Base-by-base conservation (phyloP, 2,113 vertebrate species). In the Calyptommatus sinebrachiatus region DNA sequence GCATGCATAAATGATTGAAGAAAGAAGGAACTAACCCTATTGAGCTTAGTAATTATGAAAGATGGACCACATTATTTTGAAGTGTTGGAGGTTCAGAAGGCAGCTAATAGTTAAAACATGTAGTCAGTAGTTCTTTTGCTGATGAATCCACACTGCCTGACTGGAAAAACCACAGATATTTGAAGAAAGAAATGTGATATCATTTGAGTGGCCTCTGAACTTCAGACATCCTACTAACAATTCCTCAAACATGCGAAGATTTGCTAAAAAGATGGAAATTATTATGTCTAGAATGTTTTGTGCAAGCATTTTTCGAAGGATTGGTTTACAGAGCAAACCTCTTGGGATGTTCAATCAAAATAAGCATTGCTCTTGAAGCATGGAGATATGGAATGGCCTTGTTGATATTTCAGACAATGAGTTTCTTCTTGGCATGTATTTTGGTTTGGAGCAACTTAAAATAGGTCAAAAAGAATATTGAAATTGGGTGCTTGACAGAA, bases 201-300 rank as follows among this genome's bases (percentile, higher is more conserved):
- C 65, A 75, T 48, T 69, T 12, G 45, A 71, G 71, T 79, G 28
- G 71, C 77, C 77, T 83, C 71, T 79, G 71, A 79, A 79, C 57
- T 41, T 65, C 70, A 71, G 45, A 83, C 77, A 83, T 65, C 67
- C 77, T 70, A 75, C 72, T 45, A 75, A 63, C 63, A 71, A 63
- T 77, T 77, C 74, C 76, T 77, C 60, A 77, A 72, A 72, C 68
- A 45, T 53, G 63, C 29, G 28, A 41, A 45, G 53, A 75, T 65
- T 74, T 41, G 66, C 71, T 71, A 74, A 78, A 74, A 79, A 63
- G 79, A 79, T 71, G 72, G 76, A 79, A 83, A 75, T 65, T 63
- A 78, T 83, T 70, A 83, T 79, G 72, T 79, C 57, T 79, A 74
- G 60, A 77, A 74, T 75, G 67, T 61, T 78, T 83, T 74, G 53